Conservation (phyloP, 2,888 invertebrate species). For the Pristionchus entomophagus region DNA sequence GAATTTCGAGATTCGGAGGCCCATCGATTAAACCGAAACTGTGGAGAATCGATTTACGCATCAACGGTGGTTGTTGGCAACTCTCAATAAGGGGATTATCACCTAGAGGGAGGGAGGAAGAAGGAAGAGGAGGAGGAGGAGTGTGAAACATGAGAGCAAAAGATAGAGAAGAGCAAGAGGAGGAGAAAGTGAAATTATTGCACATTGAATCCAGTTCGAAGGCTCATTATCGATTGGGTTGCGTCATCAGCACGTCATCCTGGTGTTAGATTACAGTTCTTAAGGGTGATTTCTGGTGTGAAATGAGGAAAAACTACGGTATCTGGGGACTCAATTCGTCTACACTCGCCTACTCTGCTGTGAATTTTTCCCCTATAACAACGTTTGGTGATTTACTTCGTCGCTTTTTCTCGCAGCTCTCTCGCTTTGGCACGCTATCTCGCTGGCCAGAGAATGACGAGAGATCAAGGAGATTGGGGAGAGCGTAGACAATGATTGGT, state of each 20-base stretch:
- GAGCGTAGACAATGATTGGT: background rate
- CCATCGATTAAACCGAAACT: too few relatives aligned
- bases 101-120: too few relatives aligned
- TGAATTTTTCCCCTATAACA: background rate
- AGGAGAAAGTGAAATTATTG: slow-evolving; percentile 29
- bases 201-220: slow-evolving; percentile 20
- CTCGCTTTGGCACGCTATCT: background rate
- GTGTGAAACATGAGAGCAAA: slow-evolving; percentile 28
- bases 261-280: background rate
- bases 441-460: background rate
- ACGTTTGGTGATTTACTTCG: background rate
- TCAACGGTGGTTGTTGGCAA: background rate
- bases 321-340: background rate
- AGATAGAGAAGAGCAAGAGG: background rate
- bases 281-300: background rate
- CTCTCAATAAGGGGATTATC: background rate
- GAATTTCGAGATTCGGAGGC: too few relatives aligned
- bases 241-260: background rate
- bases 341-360: slow-evolving; percentile 1
- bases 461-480: background rate
- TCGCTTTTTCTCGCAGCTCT: slow-evolving; percentile 11
- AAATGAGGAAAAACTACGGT: background rate
- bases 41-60: too few relatives aligned
- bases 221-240: slow-evolving; percentile 1
- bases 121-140: too few relatives aligned